phyloP scores from a whole-genome alignment of 2,797 vertebrate species.

The Etheostoma perlongum region DNA sequence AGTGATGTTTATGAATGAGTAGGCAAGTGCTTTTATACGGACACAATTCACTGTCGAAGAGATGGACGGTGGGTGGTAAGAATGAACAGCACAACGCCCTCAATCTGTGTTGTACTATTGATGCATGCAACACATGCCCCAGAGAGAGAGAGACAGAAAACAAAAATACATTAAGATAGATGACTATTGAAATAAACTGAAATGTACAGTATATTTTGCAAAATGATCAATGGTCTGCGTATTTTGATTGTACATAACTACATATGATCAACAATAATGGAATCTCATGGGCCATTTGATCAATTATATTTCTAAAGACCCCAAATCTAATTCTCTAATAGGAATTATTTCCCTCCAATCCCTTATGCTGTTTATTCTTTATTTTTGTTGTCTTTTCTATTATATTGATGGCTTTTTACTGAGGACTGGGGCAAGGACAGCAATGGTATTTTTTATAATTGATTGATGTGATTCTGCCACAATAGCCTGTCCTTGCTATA shows the following conservation, averaged over 20 bases:
- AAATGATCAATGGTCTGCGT: background rate
- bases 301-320: background rate
- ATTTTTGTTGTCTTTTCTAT: background rate
- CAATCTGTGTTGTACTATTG: background rate
- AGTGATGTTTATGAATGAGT: conserved; percentile 46
- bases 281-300: conserved; percentile 14
- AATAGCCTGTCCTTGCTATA: conserved; percentile 42
- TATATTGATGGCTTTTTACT: conserved; percentile 18
- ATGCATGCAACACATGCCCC: background rate
- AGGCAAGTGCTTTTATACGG: conserved; percentile 32
- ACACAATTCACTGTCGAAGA: conserved; percentile 27
- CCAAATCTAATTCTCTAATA: background rate
- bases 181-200: background rate
- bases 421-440: conserved; percentile 27
- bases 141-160: background rate
- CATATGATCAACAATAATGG: conserved; percentile 4
- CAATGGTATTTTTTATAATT: conserved; percentile 36
- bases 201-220: background rate
- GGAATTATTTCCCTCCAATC: background rate
- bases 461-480: conserved; percentile 49
- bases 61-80: conserved; percentile 15
- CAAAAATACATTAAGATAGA: background rate
- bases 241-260: conserved; percentile 1
- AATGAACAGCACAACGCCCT: conserved; percentile 20
- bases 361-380: background rate